Base-by-base conservation (phyloP, 2,888 invertebrate genomes). In the Drosophila greeni region DNA sequence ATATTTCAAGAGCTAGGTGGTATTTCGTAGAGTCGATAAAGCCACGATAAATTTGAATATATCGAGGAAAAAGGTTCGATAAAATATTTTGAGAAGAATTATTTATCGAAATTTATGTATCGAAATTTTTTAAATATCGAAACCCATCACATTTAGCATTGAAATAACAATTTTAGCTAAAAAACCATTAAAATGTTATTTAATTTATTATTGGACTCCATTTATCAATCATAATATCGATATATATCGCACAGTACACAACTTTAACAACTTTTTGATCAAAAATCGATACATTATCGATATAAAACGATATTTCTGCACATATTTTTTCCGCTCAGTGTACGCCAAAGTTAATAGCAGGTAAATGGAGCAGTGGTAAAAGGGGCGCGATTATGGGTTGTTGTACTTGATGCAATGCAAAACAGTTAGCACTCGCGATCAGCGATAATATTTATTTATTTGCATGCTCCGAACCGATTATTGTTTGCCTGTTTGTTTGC, bases 371-470 rank as follows among this genome's bases (percentile, higher is more conserved):
- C 45, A 45, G 59, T 59, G 26, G 31, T 16, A 43, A 59, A 33
- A 42, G 58, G 59, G 58, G 58, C 59, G 12, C 59, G 59, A 20
- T 59, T 42, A 18, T 47, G 14, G 45, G 45, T 55, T 55, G 59
- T 42, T 58, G 33, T 40, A 58, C 59, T 59, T 34, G 20, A 26
- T 23, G 36, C 42, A 39, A 53, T 64, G 37, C 37, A 39, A 64
- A 64, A 20, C 53, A 47, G 23, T 65, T 65, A 54, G 40, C 66
- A 65, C 64, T 34, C 29, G 40, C 47, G 65, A 39, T 47, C 39
- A 8, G 40, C 54, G 54, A 65, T 53, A 65, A 65, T 65, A 65
- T 65, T 65, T 65, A 65, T 65, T 65, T 65, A 33, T 48, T 48
- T 48, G 18, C 54, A 42, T 18, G 24, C 31, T 36, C 7, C 29